These are phyloP conservation scores for Hypotaenidia philippensis DNA, from an alignment of 2,797 vertebrate genomes.

Conservation along the genomic window DNA sequence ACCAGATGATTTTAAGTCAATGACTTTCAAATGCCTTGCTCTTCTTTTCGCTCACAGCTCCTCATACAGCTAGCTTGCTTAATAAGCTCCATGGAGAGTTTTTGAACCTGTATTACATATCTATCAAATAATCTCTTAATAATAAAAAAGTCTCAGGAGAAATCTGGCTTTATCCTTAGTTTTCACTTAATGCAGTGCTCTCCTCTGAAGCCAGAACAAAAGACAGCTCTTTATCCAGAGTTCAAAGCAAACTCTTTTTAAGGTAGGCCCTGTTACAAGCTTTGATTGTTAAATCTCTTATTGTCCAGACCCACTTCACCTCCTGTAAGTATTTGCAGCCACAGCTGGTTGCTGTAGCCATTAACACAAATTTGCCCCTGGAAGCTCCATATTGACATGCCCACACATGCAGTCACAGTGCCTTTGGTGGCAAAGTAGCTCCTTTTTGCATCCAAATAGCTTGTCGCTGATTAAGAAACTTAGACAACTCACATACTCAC, in stretches of 20 bases:
- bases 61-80: background rate
- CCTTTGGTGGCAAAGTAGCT: background rate
- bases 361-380: background rate
- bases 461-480: background rate
- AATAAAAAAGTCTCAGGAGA: background rate
- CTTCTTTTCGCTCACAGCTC: background rate
- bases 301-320: background rate
- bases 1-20: background rate
- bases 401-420: background rate
- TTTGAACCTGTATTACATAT: background rate
- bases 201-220: background rate
- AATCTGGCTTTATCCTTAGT: background rate
- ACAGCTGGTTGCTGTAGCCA: background rate
- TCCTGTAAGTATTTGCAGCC: background rate
- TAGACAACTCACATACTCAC: background rate
- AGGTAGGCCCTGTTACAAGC: background rate
- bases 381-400: background rate
- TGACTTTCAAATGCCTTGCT: constrained; percentile 27
- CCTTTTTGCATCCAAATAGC: background rate
- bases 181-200: background rate
- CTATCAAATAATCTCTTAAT: constrained; percentile 9
- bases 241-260: background rate
- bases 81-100: constrained; percentile 40
- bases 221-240: background rate
- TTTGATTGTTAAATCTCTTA: background rate